Conservation (phyloP, 2,888 invertebrate species). For the Cantharis lateralis region DNA sequence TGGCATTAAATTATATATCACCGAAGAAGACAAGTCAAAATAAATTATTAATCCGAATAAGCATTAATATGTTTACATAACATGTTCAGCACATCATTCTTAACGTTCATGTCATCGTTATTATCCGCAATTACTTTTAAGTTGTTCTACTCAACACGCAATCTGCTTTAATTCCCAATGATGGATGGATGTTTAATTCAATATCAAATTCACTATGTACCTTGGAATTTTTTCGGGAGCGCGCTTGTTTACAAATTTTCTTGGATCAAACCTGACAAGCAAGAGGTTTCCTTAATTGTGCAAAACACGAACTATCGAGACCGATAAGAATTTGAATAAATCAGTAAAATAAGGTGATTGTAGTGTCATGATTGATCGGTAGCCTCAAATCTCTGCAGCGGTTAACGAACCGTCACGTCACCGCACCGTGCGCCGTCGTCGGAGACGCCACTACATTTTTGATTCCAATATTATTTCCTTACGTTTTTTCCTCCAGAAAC, state of each 20-base stretch:
- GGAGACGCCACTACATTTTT: slow-evolving; percentile 19
- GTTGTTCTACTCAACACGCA: slow-evolving; percentile 16
- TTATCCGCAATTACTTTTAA: slow-evolving; percentile 26
- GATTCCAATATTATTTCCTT: slow-evolving; percentile 1
- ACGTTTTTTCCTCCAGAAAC: background rate
- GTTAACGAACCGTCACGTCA: slow-evolving; percentile 26
- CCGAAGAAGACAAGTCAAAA: slow-evolving; percentile 15
- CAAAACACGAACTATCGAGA: background rate
- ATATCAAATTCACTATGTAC: slow-evolving; percentile 16
- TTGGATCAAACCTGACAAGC: background rate
- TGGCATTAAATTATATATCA: background rate
- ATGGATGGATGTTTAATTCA: slow-evolving; percentile 24
- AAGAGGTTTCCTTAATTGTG: background rate
- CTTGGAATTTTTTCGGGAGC: background rate
- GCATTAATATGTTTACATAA: slow-evolving; percentile 31
- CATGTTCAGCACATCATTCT: slow-evolving; percentile 28
- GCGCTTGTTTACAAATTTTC: background rate
- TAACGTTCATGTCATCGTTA: slow-evolving; percentile 29
- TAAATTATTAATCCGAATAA: slow-evolving; percentile 27
- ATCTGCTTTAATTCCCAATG: slow-evolving; percentile 21
- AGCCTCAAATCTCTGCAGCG: slow-evolving; percentile 24
- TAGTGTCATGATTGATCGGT: slow-evolving; percentile 26
- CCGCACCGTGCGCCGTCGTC: slow-evolving; percentile 18
- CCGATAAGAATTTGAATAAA: slow-evolving; percentile 6
- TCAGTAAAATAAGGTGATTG: slow-evolving; percentile 7